phyloP scores from a whole-genome alignment of 2,888 invertebrate species.

The Phlogophora meticulosa region DNA sequence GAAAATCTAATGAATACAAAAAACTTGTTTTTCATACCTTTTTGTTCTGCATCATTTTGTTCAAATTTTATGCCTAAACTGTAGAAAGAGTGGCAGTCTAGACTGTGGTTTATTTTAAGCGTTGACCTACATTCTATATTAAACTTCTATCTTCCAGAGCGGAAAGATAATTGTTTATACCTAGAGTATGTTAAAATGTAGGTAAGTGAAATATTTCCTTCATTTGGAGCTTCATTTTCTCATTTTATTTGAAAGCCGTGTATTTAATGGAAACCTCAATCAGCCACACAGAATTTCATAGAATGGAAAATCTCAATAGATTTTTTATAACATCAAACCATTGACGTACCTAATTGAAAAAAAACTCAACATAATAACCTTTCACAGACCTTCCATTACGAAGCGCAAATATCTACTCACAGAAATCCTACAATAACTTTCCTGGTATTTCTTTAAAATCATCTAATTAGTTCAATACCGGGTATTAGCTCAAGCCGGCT shows the following conservation, averaged over 20 bases:
- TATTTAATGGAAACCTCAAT: neutral
- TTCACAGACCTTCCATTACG: neutral
- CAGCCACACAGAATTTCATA: neutral
- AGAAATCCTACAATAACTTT: constrained; percentile 16
- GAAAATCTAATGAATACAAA: neutral
- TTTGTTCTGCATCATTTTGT: constrained; percentile 4
- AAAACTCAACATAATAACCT: constrained; percentile 5
- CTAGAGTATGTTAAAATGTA: neutral
- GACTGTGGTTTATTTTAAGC: constrained; percentile 52
- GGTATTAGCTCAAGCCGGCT: constrained; percentile 24
- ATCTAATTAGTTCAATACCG: constrained; percentile 51
- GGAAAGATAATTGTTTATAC: constrained; percentile 4
- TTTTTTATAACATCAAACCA: neutral
- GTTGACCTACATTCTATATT: constrained; percentile 38
- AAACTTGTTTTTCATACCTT: neutral
- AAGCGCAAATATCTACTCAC: constrained; percentile 19
- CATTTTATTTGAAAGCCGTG: neutral
- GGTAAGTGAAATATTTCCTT: neutral
- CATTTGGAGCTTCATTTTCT: neutral
- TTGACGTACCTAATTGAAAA: neutral
- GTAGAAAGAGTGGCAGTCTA: constrained; percentile 35
- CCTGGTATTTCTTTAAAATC: constrained; percentile 21
- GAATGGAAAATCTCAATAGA: neutral
- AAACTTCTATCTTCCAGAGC: constrained; percentile 7
- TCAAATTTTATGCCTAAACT: constrained; percentile 3